Base-by-base conservation (phyloP, 2,797 vertebrate species). In the Sebastes hopkinsi region DNA sequence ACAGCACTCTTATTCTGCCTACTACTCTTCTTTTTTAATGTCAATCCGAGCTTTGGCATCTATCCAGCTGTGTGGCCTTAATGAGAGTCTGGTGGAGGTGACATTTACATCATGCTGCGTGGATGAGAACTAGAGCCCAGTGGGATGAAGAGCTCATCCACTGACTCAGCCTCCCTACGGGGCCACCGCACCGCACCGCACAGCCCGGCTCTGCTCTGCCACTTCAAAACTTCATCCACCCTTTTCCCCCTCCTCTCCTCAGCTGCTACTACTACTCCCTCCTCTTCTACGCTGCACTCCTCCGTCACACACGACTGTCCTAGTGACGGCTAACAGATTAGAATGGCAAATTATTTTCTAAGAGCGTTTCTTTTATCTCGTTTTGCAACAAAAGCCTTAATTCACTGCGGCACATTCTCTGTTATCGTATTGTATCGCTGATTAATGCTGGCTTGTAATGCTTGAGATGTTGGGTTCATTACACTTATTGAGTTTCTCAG, bases 31-130 rank as follows among this genome's bases (percentile, higher is more conserved):
- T 69, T 34, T 72, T 68, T 86, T 75, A 72, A 88, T 81, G 82
- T 88, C 82, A 82, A 13, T 67, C 81, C 72, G 4, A 23, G 76
- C 82, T 74, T 67, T 75, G 83, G 81, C 79, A 6, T 62, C 23
- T 23, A 32, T 86, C 90, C 91, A 75, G 79, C 85, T 76, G 81
- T 16, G 77, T 66, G 84, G 71, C 76, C 52, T 87, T 91, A 90
- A 92, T 84, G 85, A 92, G 82, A 83, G 80, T 69, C 27, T 88
- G 78, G 58, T 56, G 81, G 89, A 87, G 87, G 80, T 94, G 94
- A 92, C 92, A 92, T 95, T 95, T 93, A 83, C 86, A 79, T 85
- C 89, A 71, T 10, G 74, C 82, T 75, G 72, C 27, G 77, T 62
- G 68, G 80, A 90, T 86, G 88, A 91, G 83, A 82, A 80, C 71